These are phyloP conservation scores for Pocillopora meandrina DNA, from an alignment of 92 coral and sea anemone genomes.

Conservation along the genomic window DNA sequence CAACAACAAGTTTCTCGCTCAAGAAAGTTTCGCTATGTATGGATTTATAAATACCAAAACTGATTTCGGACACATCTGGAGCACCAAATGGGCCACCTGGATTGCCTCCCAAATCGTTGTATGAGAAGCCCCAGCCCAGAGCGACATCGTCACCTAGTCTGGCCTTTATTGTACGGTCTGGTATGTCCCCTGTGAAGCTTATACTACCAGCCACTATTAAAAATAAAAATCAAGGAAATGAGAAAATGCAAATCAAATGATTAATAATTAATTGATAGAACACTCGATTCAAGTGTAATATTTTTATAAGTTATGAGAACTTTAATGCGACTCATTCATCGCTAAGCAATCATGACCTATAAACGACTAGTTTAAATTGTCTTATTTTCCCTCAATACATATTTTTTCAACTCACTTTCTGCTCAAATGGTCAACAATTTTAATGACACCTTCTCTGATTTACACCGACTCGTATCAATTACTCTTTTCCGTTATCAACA, in stretches of 20 bases:
- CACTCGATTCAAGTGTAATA: background rate
- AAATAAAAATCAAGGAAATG: too few relatives aligned
- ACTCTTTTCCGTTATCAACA: too few relatives aligned
- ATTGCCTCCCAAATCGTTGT: background rate
- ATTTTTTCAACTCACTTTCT: too few relatives aligned
- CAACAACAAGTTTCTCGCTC: background rate
- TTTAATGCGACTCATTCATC: too few relatives aligned
- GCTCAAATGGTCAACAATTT: too few relatives aligned
- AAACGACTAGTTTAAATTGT: too few relatives aligned
- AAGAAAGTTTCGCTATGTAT: background rate
- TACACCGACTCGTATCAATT: too few relatives aligned
- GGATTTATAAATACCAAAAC: background rate
- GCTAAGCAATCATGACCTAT: too few relatives aligned
- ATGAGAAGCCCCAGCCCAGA: background rate
- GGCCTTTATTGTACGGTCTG: background rate
- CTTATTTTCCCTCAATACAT: too few relatives aligned
- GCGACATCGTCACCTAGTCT: background rate
- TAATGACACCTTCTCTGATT: too few relatives aligned
- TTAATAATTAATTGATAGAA: background rate
- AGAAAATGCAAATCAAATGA: too few relatives aligned
- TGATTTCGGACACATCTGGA: background rate
- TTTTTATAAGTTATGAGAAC: background rate
- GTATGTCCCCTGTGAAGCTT: background rate
- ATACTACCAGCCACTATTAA: background rate
- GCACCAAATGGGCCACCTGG: background rate